Evolutionary conservation across 35 echinoderm and acorn worm species (phyloP).

Genomic region (Amphiura filiformis): DNA sequence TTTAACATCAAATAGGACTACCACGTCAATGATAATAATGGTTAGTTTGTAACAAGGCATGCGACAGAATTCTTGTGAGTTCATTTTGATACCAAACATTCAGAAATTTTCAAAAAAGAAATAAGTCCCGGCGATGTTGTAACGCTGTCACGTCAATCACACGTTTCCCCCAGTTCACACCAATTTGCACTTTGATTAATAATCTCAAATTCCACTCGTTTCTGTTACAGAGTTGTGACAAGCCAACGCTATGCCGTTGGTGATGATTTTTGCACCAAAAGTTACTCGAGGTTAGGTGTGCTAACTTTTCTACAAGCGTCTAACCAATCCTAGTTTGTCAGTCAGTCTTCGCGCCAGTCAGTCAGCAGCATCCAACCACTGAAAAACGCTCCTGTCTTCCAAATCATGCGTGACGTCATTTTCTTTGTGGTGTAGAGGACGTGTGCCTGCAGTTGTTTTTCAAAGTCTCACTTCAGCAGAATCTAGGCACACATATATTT

Average conservation of each 20-base stretch:
- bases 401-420: background rate
- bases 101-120: too few relatives aligned
- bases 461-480: background rate
- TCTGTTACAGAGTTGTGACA: background rate
- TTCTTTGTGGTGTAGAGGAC: background rate
- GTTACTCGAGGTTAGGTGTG: too few relatives aligned
- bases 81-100: too few relatives aligned
- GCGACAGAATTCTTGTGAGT: too few relatives aligned
- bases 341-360: background rate
- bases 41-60: too few relatives aligned
- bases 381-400: background rate
- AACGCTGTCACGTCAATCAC: conserved; percentile 1
- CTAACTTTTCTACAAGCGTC: too few relatives aligned
- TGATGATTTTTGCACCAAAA: too few relatives aligned
- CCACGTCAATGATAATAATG: too few relatives aligned
- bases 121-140: too few relatives aligned
- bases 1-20: too few relatives aligned
- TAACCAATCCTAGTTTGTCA: too few relatives aligned
- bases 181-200: conserved; percentile 15
- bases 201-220: background rate
- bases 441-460: background rate
- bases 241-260: too few relatives aligned
- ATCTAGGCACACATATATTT: background rate
- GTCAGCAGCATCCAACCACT: background rate
- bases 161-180: background rate